Conservation (phyloP, 2,888 invertebrate species). For the Drosophila borborema region DNA sequence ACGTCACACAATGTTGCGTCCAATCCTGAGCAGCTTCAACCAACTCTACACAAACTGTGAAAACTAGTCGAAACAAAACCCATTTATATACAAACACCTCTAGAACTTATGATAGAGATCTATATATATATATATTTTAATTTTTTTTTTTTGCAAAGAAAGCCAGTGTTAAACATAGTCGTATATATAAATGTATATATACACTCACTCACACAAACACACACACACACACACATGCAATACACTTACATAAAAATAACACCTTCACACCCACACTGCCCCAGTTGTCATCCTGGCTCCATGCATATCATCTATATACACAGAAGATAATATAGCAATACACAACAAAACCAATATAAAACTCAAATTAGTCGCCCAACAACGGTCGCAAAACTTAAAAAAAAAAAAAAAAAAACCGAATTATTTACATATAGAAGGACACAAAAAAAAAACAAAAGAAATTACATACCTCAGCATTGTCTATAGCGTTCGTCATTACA, state of each 20-base stretch:
- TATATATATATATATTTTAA: neutral
- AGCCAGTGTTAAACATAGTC: conserved; percentile 34
- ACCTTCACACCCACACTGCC: conserved; percentile 29
- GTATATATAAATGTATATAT: conserved; percentile 32
- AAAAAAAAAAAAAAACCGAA: neutral
- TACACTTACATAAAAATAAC: conserved; percentile 3
- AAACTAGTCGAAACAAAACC: conserved; percentile 57
- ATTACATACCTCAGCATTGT: conserved; percentile 26
- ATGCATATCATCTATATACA: conserved; percentile 21
- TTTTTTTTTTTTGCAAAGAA: conserved; percentile 5
- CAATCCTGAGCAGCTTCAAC: conserved; percentile 27
- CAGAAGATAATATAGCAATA: conserved; percentile 1
- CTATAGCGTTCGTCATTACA: conserved; percentile 26
- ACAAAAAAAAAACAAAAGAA: neutral
- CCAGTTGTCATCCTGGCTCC: conserved; percentile 17
- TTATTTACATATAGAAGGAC: neutral
- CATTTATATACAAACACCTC: conserved; percentile 2
- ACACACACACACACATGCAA: neutral
- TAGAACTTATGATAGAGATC: conserved; percentile 16
- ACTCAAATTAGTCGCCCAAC: conserved; percentile 19
- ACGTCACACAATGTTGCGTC: neutral
- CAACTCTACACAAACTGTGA: conserved; percentile 49
- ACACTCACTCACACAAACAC: neutral
- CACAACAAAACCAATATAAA: neutral
- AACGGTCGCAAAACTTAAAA: conserved; percentile 20